Evolutionary conservation across 2,797 vertebrate species (phyloP).

Genomic region (Parotocinclus haroldoi): DNA sequence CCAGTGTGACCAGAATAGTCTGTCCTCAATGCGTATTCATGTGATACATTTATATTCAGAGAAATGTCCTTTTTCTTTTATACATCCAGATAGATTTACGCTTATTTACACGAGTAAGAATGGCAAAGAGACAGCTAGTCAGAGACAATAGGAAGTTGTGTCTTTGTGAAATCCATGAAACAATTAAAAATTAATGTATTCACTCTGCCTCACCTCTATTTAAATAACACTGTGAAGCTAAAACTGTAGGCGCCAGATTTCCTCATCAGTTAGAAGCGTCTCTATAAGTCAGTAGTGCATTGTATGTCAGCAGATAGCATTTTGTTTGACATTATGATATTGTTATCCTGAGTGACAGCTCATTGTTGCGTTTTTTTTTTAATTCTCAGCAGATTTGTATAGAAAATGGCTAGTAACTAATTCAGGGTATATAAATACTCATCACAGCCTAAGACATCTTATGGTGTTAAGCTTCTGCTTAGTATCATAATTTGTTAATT

Average conservation of each 20-base stretch:
- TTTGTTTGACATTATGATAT: constrained; percentile 32
- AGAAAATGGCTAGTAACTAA: constrained; percentile 37
- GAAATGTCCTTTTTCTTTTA: too few relatives aligned
- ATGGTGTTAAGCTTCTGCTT: constrained; percentile 33
- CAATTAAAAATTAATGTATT: constrained; percentile 12
- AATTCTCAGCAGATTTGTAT: constrained; percentile 29
- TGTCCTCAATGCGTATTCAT: too few relatives aligned
- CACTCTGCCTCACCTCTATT: constrained; percentile 32
- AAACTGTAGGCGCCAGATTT: constrained; percentile 28
- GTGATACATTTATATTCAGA: too few relatives aligned
- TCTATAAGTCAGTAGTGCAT: constrained; percentile 22
- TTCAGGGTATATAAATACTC: constrained; percentile 45
- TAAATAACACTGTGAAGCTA: constrained; percentile 49
- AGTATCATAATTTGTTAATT: constrained; percentile 30
- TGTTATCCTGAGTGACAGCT: constrained; percentile 24
- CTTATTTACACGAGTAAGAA: too few relatives aligned
- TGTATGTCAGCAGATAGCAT: constrained; percentile 35
- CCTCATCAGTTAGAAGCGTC: constrained; percentile 24
- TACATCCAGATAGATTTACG: too few relatives aligned
- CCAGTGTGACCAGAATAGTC: constrained; percentile 31
- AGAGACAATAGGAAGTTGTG: too few relatives aligned
- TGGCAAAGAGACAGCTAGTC: too few relatives aligned
- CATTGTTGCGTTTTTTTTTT: constrained; percentile 9
- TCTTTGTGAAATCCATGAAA: not conserved
- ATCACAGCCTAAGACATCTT: constrained; percentile 33